These are phyloP conservation scores for Ptychodera flava DNA, from an alignment of 35 echinoderm and acorn worm genomes.

Conservation along the genomic window DNA sequence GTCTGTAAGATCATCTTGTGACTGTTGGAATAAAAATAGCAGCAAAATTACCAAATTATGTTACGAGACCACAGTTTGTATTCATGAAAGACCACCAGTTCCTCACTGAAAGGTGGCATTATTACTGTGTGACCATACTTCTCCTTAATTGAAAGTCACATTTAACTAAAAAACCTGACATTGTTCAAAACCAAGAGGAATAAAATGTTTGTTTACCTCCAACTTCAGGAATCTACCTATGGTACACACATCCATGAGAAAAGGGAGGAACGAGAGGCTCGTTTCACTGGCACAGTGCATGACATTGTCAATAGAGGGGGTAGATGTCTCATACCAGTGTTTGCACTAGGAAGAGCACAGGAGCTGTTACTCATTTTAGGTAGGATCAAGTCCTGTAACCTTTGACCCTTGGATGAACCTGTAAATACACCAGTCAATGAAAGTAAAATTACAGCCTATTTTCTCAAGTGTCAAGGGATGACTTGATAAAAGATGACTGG, in stretches of 20 bases:
- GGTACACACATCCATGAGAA: constrained; percentile 97
- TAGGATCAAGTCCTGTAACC: not conserved
- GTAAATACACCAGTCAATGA: not conserved
- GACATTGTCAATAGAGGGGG: constrained; percentile 98
- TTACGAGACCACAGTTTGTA: too few species aligned
- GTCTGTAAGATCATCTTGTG: not conserved
- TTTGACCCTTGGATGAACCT: not conserved
- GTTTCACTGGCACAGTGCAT: constrained; percentile 87
- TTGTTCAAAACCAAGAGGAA: too few species aligned
- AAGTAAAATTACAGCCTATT: not conserved
- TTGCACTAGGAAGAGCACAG: constrained; percentile 86
- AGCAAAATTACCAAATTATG: too few species aligned
- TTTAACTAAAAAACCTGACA: too few species aligned
- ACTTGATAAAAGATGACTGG: too few species aligned
- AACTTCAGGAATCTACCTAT: constrained; percentile 80
- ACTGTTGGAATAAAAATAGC: too few species aligned
- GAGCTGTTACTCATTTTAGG: constrained; percentile 82
- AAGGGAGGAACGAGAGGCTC: constrained; percentile 71
- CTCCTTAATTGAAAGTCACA: too few species aligned
- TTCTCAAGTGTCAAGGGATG: too few species aligned
- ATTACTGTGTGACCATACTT: too few species aligned
- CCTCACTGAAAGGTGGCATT: too few species aligned
- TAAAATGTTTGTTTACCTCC: constrained; percentile 7
- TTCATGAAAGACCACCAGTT: too few species aligned
- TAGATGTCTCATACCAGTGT: constrained; percentile 94